Conservation (phyloP, 2,113 vertebrate species). For the Oreochromis niloticus region DNA sequence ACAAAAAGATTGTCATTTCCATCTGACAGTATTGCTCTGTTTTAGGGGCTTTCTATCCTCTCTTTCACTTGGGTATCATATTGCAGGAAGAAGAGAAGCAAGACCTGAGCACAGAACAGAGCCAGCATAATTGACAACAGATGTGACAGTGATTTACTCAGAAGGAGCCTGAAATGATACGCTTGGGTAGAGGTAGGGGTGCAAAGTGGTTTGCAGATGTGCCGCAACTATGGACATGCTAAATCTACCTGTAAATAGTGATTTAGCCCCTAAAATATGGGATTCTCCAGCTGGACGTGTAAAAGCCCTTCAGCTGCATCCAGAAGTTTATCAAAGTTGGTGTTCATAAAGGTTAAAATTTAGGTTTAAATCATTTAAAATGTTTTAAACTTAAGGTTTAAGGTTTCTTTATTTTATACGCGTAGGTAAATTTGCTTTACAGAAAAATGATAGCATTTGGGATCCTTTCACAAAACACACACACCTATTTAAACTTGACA, state of each 20-base stretch:
- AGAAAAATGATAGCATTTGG: not conserved
- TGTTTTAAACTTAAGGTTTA: not conserved
- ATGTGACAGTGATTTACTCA: not conserved
- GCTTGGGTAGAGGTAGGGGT: not conserved
- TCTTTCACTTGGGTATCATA: not conserved
- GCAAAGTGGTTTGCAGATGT: not conserved
- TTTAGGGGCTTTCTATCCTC: not conserved
- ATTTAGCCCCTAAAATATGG: not conserved
- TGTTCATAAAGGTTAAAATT: not conserved
- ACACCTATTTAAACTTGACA: accelerated
- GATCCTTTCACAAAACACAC: not conserved
- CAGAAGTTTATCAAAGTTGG: not conserved
- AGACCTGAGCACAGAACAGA: not conserved
- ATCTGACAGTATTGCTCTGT: not conserved
- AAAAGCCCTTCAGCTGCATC: not conserved
- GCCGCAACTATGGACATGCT: not conserved
- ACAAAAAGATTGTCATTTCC: not conserved
- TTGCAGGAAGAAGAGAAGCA: not conserved
- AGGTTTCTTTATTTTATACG: not conserved
- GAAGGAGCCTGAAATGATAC: not conserved
- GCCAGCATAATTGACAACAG: not conserved
- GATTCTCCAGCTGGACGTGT: not conserved
- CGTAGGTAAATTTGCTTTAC: accelerated
- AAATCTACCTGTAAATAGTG: not conserved
- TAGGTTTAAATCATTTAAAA: not conserved